phyloP scores from a whole-genome alignment of 2,113 vertebrate genomes.

The Puntigrus tetrazona region DNA sequence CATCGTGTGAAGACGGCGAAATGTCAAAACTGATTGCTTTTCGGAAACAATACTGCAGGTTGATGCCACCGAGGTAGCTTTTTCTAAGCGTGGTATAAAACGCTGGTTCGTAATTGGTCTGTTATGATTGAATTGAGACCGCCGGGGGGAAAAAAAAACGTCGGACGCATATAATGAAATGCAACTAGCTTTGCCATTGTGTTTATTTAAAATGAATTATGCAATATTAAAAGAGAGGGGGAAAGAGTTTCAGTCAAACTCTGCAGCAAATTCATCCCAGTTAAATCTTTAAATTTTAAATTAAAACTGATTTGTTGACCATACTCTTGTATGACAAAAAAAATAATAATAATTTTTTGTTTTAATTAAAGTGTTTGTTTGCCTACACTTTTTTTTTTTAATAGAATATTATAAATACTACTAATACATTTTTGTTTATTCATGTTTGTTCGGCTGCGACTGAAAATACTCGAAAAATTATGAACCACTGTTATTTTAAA shows the following conservation, averaged over 20 bases:
- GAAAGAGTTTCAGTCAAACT: neutral
- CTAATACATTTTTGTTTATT: too few relatives aligned
- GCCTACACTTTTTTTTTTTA: too few relatives aligned
- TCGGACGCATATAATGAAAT: neutral
- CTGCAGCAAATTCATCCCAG: too few relatives aligned
- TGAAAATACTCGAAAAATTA: too few relatives aligned
- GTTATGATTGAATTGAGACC: neutral
- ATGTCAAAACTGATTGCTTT: slow-evolving; percentile 12
- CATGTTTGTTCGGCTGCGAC: too few relatives aligned
- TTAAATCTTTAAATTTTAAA: too few relatives aligned
- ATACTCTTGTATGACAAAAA: too few relatives aligned
- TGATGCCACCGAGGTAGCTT: neutral
- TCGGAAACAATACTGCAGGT: neutral
- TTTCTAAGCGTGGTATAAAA: neutral
- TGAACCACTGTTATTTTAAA: too few relatives aligned
- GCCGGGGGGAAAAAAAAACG: neutral
- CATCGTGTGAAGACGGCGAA: slow-evolving; percentile 9
- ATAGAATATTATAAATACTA: too few relatives aligned
- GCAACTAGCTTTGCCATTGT: neutral
- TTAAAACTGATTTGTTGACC: too few relatives aligned
- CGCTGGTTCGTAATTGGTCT: neutral
- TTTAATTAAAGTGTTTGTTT: too few relatives aligned
- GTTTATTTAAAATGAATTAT: neutral
- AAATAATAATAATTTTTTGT: too few relatives aligned
- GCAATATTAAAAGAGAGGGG: neutral